phyloP scores from a whole-genome alignment of 2,113 vertebrate genomes.

The Ia io region DNA sequence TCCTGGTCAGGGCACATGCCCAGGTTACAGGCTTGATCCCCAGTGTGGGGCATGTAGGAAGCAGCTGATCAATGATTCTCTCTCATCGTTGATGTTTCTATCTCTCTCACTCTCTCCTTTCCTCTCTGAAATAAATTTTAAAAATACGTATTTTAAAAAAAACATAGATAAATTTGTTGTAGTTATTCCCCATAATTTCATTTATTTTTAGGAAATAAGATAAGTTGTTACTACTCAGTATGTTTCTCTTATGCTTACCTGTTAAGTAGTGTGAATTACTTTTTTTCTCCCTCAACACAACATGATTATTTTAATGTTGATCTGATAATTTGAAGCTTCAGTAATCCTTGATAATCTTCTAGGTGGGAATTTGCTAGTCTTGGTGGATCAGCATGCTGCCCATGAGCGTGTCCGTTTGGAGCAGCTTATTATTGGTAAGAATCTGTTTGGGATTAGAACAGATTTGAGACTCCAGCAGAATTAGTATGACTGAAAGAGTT shows the following conservation, averaged over 20 bases:
- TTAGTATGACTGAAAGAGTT: not conserved
- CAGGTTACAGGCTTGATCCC: too few relatives aligned
- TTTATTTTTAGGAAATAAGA: conserved; percentile 12
- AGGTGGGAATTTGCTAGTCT: conserved; percentile 92
- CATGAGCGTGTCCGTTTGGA: conserved; percentile 96
- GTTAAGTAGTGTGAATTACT: not conserved
- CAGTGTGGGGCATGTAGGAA: too few relatives aligned
- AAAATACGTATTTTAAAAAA: too few relatives aligned
- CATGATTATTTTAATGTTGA: conserved; percentile 10
- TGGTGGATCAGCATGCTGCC: conserved; percentile 97
- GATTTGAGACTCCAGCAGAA: not conserved
- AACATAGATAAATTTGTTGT: not conserved
- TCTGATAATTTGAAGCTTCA: not conserved
- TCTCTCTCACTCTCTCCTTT: too few relatives aligned
- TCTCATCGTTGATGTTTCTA: too few relatives aligned
- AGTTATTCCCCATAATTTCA: not conserved
- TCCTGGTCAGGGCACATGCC: too few relatives aligned
- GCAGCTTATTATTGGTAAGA: conserved; percentile 90
- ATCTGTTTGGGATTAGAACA: not conserved
- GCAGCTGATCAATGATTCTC: too few relatives aligned
- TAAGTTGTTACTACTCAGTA: not conserved
- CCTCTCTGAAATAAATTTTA: too few relatives aligned
- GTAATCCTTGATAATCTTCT: conserved; percentile 35
- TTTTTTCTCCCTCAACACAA: not conserved
- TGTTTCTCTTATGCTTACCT: not conserved